Evolutionary conservation across 2,888 invertebrate genomes (phyloP), one percentile per base, ranked within the genome.

Genomic region (Boloria selene): DNA sequence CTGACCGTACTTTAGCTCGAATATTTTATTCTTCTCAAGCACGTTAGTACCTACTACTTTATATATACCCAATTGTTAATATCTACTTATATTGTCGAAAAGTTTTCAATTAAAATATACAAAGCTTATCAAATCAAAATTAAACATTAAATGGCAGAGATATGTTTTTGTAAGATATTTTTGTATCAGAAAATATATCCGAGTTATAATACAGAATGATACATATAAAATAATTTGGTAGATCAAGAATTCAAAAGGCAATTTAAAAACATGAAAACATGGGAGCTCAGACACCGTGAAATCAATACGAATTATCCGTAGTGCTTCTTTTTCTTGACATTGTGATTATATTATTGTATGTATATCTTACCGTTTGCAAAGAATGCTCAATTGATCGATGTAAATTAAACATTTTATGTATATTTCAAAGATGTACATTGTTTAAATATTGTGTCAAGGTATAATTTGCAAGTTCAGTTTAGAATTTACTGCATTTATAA

Each of bases 241-340:
- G 26, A 17, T 50, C 44, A 16, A 38, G 42, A 63, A 52, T 67
- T 61, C 54, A 63, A 61, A 18, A 49, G 53, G 26, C 53, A 51
- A 64, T 67, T 69, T 64, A 67, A 61, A 69, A 69, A 67, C 67
- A 66, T 69, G 62, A 64, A 69, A 69, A 64, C 67, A 66, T 66
- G 55, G 51, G 45, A 55, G 26, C 17, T 53, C 64, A 67, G 61
- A 44, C 54, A 64, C 63, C 69, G 69, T 69, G 67, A 67, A 69
- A 69, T 67, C 44, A 64, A 61, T 67, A 56, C 47, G 49, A 64
- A 53, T 67, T 56, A 58, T 49, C 58, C 54, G 42, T 31, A n/a
- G 31, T 26, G 16, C 51, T 31, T 53, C 18, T 16, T 61, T 14
- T 58, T 38, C 52, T 56, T 26, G 16, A 53, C 22, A 65, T 64